A percentile compares a stretch with the other conserved stretches of the same genome.
These are phyloP conservation scores for Heterotilapia buettikoferi DNA, from an alignment of 2,113 vertebrate genomes.

Conservation along the genomic window DNA sequence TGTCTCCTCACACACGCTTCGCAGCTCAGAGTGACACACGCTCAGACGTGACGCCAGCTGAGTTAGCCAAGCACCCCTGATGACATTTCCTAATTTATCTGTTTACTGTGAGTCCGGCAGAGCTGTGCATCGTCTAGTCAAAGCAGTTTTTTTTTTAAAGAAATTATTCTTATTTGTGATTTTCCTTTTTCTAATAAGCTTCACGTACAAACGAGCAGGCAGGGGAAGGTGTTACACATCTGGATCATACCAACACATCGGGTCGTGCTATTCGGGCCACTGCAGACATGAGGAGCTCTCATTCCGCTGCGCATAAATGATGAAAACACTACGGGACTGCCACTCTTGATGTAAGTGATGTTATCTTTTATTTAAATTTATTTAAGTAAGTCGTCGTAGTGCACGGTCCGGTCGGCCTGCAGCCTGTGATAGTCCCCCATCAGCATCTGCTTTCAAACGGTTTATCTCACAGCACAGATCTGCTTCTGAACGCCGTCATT, in stretches of 20 bases:
- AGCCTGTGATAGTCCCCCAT: not conserved
- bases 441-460: not conserved
- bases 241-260: slow-evolving; percentile 51
- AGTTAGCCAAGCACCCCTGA: slow-evolving; percentile 38
- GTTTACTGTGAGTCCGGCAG: not conserved
- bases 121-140: not conserved
- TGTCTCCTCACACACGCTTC: slow-evolving; percentile 46
- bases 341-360: slow-evolving; percentile 70
- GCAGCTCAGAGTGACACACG: slow-evolving; percentile 61
- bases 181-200: not conserved
- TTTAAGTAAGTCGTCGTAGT: not conserved
- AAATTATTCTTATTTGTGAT: not conserved
- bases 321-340: slow-evolving; percentile 53
- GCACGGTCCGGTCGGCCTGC: slow-evolving; percentile 14
- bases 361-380: not conserved
- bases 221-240: slow-evolving; percentile 50
- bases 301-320: slow-evolving; percentile 32
- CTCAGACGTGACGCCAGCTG: slow-evolving; percentile 58
- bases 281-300: slow-evolving; percentile 37
- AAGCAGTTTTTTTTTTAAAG: not conserved
- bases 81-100: not conserved
- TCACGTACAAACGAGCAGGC: slow-evolving; percentile 1
- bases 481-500: not conserved
- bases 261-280: slow-evolving; percentile 23
- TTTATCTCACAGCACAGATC: not conserved